Conservation (phyloP, 1,140 invertebrate species). For the Chelonus insularis region DNA sequence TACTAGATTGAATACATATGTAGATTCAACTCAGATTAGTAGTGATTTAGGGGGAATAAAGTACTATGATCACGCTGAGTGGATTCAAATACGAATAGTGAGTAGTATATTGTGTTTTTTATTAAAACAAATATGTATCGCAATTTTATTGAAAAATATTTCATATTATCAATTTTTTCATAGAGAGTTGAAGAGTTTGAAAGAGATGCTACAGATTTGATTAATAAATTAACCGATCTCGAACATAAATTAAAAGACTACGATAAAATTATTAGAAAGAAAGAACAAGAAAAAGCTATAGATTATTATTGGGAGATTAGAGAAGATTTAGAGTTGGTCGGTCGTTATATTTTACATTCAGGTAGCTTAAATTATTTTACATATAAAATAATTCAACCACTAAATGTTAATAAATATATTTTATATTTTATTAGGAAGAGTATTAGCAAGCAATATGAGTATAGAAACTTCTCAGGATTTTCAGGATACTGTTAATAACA, state of each 20-base stretch:
- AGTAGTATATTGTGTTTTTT: conserved; percentile 40
- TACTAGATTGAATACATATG: conserved; percentile 70
- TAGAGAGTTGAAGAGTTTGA: conserved; percentile 69
- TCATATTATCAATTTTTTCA: no score
- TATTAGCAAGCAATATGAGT: conserved; percentile 40
- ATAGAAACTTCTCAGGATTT: conserved; percentile 64
- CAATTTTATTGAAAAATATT: conserved; percentile 9
- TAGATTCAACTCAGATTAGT: conserved; percentile 76
- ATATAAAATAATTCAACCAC: conserved; percentile 14
- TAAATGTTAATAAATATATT: conserved; percentile 15
- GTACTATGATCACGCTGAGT: conserved; percentile 76
- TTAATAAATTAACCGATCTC: conserved; percentile 63
- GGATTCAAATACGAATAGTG: conserved; percentile 84
- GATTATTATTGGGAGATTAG: conserved; percentile 43
- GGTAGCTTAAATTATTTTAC: conserved; percentile 34
- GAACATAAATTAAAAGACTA: conserved; percentile 53
- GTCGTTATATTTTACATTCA: conserved; percentile 43
- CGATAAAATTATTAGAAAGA: conserved; percentile 37
- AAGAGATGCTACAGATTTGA: conserved; percentile 58
- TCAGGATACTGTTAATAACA: conserved; percentile 63
- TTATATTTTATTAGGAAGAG: conserved; percentile 35
- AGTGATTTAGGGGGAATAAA: conserved; percentile 78
- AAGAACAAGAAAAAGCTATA: conserved; percentile 41
- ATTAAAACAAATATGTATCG: neutral
- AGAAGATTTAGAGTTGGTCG: conserved; percentile 38